Conservation (phyloP, 2,888 invertebrate species). For the Pheosia tremula region DNA sequence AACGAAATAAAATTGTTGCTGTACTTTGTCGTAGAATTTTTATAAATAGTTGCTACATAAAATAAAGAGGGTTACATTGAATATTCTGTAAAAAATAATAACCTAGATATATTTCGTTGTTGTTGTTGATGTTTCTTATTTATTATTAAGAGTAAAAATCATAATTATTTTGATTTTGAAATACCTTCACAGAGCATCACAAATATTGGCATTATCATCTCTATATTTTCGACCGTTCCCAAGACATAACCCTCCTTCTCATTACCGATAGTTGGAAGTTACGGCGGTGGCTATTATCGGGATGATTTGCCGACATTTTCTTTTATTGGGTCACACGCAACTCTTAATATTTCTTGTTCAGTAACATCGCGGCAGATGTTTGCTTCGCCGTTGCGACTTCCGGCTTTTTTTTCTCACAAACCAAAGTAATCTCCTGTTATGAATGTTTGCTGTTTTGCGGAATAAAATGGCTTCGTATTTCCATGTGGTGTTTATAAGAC, state of each 20-base stretch:
- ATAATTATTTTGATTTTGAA: too few species aligned
- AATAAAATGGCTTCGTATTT: neutral
- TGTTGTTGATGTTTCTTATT: too few species aligned
- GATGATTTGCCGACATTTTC: constrained; percentile 28
- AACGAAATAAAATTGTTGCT: constrained; percentile 38
- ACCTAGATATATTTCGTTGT: too few species aligned
- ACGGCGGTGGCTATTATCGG: constrained; percentile 14
- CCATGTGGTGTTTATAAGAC: neutral
- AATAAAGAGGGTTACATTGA: too few species aligned
- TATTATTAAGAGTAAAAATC: too few species aligned
- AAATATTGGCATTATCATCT: neutral
- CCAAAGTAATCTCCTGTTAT: constrained; percentile 3
- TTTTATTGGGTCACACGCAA: constrained; percentile 26
- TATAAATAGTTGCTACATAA: neutral
- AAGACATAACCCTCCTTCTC: neutral
- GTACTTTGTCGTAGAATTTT: constrained; percentile 28
- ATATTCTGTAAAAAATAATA: too few species aligned
- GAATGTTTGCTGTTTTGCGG: neutral
- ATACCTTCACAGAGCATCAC: too few species aligned
- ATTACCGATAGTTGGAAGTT: constrained; percentile 6
- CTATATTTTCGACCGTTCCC: neutral
- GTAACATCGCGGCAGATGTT: constrained; percentile 32
- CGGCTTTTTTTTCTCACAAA: constrained; percentile 14
- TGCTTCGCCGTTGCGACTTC: constrained; percentile 13
- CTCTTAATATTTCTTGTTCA: constrained; percentile 24